These are phyloP conservation scores for Hafferia zeledoni DNA, from an alignment of 2,797 vertebrate species.

Conservation along the genomic window DNA sequence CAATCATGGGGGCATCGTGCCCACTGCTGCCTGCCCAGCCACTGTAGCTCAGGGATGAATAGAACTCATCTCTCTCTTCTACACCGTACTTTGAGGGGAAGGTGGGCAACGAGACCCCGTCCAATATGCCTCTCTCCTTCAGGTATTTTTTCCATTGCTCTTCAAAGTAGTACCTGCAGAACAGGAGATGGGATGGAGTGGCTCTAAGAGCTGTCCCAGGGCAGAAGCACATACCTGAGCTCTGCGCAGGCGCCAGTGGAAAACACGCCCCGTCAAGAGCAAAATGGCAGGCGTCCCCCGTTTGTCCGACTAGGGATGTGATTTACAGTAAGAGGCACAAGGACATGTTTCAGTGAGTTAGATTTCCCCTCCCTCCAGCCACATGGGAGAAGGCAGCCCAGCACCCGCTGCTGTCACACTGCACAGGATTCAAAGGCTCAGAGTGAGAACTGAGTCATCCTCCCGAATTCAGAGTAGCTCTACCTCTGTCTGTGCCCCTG, in stretches of 20 bases:
- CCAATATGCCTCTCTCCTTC: constrained; percentile 74
- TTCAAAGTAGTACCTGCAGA: constrained; percentile 81
- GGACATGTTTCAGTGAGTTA: not conserved
- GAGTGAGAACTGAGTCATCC: constrained; percentile 56
- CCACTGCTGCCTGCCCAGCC: constrained; percentile 83
- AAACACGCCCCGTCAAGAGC: fast-evolving
- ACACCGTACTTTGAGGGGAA: constrained; percentile 76
- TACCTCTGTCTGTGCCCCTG: not conserved
- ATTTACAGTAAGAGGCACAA: constrained; percentile 41
- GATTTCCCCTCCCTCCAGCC: constrained; percentile 38
- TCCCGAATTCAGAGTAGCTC: not conserved
- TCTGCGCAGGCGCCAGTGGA: fast-evolving
- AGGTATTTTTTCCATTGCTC: constrained; percentile 79
- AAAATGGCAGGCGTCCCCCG: fast-evolving
- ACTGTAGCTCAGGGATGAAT: constrained; percentile 71
- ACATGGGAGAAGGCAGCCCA: constrained; percentile 15
- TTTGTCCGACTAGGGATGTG: not conserved
- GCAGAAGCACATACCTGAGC: fast-evolving
- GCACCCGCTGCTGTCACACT: not conserved
- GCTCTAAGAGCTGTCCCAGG: not conserved
- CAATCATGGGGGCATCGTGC: constrained; percentile 85
- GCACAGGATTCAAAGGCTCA: constrained; percentile 30
- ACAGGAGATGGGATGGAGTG: not conserved
- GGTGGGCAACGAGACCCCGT: constrained; percentile 64
- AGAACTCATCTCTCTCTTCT: constrained; percentile 79